Conservation (phyloP, 2,888 invertebrate genomes). For the Prenolepis imparis region DNA sequence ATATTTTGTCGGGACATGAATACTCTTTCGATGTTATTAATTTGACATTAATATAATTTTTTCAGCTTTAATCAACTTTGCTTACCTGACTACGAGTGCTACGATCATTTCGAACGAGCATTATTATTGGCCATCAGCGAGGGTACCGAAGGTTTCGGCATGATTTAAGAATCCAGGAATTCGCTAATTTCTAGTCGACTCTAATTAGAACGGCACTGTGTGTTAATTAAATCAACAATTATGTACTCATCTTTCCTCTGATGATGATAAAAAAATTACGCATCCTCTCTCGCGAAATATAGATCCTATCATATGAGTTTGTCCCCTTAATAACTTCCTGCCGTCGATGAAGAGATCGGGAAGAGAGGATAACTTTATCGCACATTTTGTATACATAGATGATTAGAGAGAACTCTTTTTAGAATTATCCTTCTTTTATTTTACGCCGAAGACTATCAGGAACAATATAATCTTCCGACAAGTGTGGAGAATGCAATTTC, state of each 20-base stretch:
- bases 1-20: background rate
- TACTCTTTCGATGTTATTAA: background rate
- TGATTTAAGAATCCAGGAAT: slow-evolving; percentile 87
- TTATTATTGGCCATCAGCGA: slow-evolving; percentile 97
- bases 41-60: slow-evolving; percentile 74
- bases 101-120: slow-evolving; percentile 97
- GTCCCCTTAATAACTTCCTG: background rate
- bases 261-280: slow-evolving; percentile 24
- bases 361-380: slow-evolving; percentile 31
- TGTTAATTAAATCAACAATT: slow-evolving; percentile 44
- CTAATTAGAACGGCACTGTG: slow-evolving; percentile 19
- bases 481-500: slow-evolving; percentile 54
- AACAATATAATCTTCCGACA: slow-evolving; percentile 62
- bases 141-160: slow-evolving; percentile 97
- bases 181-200: slow-evolving; percentile 55
- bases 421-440: slow-evolving; percentile 48
- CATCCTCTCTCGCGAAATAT: slow-evolving; percentile 10
- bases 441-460: slow-evolving; percentile 65
- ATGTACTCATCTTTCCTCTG: slow-evolving; percentile 50
- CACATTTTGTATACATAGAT: slow-evolving; percentile 67
- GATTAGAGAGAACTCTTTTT: slow-evolving; percentile 46
- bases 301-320: slow-evolving; percentile 11
- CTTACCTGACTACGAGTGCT: slow-evolving; percentile 97
- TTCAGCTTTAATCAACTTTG: slow-evolving; percentile 97
- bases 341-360: slow-evolving; percentile 3